Evolutionary conservation across 2,888 invertebrate genomes (phyloP), one percentile per base, ranked within the genome.

Genomic region (Nephrotoma guestfalica): DNA sequence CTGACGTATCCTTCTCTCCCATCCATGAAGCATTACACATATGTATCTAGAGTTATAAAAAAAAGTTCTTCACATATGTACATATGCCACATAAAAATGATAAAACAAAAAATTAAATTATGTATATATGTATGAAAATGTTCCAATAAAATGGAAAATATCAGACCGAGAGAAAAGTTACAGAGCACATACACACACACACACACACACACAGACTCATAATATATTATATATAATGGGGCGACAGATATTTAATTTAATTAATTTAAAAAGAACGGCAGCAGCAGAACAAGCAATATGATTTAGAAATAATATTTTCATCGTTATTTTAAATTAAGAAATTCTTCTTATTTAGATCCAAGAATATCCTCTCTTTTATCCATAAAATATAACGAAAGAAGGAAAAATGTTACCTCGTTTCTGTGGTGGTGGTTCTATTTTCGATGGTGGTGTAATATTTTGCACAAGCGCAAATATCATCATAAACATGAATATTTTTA

Each of bases 391-490:
- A 71, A 71, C 71, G 71, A 30, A 30, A 71, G 4, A 71, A 71
- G 30, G 47, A 9, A 71, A 30, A 30, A 71, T 30, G 1, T 85
- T 85, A 85, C 85, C 85, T 85, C 85, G 85, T 85, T 85, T 85
- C 43, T 85, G 85, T 85, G 85, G 85, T 45, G 85, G 42, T 85
- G 85, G 84, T 84, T 41, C 41, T 41, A 41, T 84, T 41, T 84
- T 84, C 42, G 84, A 85, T 43, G 85, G 43, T 85, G 85, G 85
- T 85, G 43, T 45, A 43, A 85, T 85, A 85, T 43, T 85, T 85
- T 85, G 85, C 85, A 85, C 85, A 85, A 85, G 85, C 85, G 85
- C 85, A 85, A 85, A 85, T 85, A 85, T 43, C 43, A 85, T 43
- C 18, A 45, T 43, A 85, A 85, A 85, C 85, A 85, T 43, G 43